phyloP scores from a whole-genome alignment of 2,113 vertebrate species.

The Dasyprocta punctata region DNA sequence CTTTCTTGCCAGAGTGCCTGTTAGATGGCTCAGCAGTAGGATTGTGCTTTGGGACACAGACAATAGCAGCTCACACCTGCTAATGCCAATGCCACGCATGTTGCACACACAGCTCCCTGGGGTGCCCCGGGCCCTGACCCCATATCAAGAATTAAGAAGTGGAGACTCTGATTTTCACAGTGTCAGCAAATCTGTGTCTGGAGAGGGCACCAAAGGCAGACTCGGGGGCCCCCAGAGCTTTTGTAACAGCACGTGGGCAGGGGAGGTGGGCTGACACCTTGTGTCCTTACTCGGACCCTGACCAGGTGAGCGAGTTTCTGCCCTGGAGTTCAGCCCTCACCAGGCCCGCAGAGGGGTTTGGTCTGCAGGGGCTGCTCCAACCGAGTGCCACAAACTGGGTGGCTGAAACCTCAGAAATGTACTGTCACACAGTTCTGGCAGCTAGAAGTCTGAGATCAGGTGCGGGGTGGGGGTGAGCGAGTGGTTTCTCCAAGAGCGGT shows the following conservation, averaged over 20 bases:
- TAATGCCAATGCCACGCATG: background rate
- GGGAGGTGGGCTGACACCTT: background rate
- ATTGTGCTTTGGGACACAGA: background rate
- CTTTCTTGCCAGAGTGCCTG: background rate
- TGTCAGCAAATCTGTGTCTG: background rate
- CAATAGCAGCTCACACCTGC: background rate
- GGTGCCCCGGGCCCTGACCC: background rate
- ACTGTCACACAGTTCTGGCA: background rate
- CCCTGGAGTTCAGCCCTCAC: background rate
- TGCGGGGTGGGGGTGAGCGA: too few species aligned
- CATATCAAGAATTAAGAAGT: background rate
- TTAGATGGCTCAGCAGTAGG: background rate
- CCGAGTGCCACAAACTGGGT: background rate
- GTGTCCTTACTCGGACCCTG: background rate
- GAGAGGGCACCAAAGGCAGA: background rate
- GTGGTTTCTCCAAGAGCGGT: background rate
- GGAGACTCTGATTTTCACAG: background rate
- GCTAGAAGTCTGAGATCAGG: background rate
- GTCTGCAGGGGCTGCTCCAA: background rate
- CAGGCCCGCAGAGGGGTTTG: background rate
- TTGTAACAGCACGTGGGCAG: rapidly evolving
- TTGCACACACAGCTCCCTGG: background rate
- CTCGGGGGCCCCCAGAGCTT: background rate
- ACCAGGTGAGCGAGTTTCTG: background rate
- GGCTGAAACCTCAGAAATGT: too few species aligned